Evolutionary conservation across 1,140 invertebrate genomes (phyloP).

Genomic region (Bathynomus jamesi): DNA sequence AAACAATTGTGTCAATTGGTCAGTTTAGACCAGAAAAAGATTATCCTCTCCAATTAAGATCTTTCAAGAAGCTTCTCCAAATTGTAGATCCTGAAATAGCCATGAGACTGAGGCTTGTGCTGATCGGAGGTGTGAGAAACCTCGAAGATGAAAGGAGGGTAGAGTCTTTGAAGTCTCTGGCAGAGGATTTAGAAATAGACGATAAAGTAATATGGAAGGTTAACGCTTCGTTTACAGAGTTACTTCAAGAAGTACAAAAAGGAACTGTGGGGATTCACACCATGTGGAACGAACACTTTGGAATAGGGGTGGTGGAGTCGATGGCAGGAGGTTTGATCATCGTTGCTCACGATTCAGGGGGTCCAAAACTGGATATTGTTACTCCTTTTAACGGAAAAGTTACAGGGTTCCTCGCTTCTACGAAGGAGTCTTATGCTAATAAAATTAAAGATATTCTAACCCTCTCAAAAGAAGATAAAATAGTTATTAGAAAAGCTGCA

Average conservation of each 20-base stretch:
- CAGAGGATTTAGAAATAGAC: slow-evolving; percentile 71
- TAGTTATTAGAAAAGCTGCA: slow-evolving; percentile 62
- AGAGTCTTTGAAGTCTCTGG: slow-evolving; percentile 69
- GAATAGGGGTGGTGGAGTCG: slow-evolving; percentile 93
- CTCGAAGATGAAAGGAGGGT: slow-evolving; percentile 73
- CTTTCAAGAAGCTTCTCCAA: slow-evolving; percentile 36
- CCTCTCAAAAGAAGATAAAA: slow-evolving; percentile 53
- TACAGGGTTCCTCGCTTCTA: slow-evolving; percentile 70
- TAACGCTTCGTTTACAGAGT: slow-evolving; percentile 73
- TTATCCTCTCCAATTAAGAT: slow-evolving; percentile 80
- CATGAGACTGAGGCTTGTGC: slow-evolving; percentile 51
- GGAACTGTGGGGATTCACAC: slow-evolving; percentile 82
- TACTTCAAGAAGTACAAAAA: slow-evolving; percentile 64
- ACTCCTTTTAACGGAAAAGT: slow-evolving; percentile 57
- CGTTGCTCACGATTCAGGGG: slow-evolving; percentile 88
- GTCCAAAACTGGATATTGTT: slow-evolving; percentile 88
- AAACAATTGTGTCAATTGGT: slow-evolving; percentile 79
- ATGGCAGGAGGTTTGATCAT: slow-evolving; percentile 97
- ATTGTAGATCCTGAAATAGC: slow-evolving; percentile 9
- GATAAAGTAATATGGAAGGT: slow-evolving; percentile 79
- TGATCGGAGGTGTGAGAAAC: slow-evolving; percentile 87
- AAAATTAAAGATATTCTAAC: slow-evolving; percentile 65
- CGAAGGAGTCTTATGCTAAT: slow-evolving; percentile 71
- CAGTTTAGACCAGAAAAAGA: slow-evolving; percentile 98
- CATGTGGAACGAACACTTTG: slow-evolving; percentile 99